Evolutionary conservation across 1,140 invertebrate genomes (phyloP), one percentile per base, ranked within the genome.

Genomic region (Drosophila eugracilis): DNA sequence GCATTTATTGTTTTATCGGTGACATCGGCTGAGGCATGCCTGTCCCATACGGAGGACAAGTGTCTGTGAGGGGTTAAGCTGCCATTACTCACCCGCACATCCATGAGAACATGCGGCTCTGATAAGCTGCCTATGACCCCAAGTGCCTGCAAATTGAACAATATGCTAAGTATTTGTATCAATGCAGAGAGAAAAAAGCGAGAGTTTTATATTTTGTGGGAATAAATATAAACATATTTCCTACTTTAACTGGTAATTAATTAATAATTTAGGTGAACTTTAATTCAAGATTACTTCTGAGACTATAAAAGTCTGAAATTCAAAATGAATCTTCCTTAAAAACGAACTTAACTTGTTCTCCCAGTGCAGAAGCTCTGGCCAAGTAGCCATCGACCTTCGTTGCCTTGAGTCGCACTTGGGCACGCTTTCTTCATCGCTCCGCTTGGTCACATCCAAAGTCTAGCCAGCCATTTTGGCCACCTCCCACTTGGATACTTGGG

Each of bases 381-480:
- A 52, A 57, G 63, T 57, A 71, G 44, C 55, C 55, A 34, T 62
- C 73, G 77, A 85, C 77, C 81, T 86, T 81, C 69, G 53, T 49
- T 60, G 54, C 62, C 75, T 60, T 55, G 55, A 67, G 21, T 45
- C 57, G 39, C 60, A 67, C 45, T 67, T 74, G 75, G 78, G 73
- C 81, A 85, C 81, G 83, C 83, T 85, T 85, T 85, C 81, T 85
- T 86, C 77, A 62, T 85, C 66, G 76, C 76, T 85, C 60, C 76
- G 80, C 81, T 85, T 86, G 72, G 75, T 75, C 80, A 85, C 75
- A 84, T 79, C 54, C 59, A 69, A 47, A 30, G 44, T 12, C 47
- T 19, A 59, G 41, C 66, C 41, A 60, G 14, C 62, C 49, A 47
- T 45, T 19, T 45, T 21, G 22, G 9, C 39, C 48, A 54, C 22